These are phyloP conservation scores for Dasyprocta punctata DNA, from an alignment of 2,113 vertebrate species.

Conservation along the genomic window DNA sequence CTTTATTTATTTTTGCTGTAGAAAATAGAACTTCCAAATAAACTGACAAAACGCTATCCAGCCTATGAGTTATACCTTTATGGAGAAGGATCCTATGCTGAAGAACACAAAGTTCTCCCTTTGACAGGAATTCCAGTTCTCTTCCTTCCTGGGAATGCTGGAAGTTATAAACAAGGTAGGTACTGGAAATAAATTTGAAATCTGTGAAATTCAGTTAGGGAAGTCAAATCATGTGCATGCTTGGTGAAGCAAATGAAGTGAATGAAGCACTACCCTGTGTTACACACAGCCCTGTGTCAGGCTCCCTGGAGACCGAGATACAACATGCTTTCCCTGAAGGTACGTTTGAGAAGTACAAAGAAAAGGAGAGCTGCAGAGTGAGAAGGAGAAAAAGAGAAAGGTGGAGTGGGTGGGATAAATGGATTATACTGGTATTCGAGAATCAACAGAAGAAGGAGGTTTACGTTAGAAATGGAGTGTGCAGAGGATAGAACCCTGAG, in stretches of 20 bases:
- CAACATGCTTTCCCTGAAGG: neutral
- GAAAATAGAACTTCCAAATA: slow-evolving; percentile 94
- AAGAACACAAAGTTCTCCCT: slow-evolving; percentile 92
- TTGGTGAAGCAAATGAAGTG: neutral
- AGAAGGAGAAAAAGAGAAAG: slow-evolving; percentile 18
- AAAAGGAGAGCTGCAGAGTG: neutral
- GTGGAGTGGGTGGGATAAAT: neutral
- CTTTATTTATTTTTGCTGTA: slow-evolving; percentile 76
- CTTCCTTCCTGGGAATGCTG: slow-evolving; percentile 98
- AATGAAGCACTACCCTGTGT: neutral
- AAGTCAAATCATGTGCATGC: neutral
- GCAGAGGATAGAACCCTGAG: neutral
- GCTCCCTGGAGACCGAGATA: neutral
- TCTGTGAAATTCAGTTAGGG: neutral
- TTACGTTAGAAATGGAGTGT: neutral
- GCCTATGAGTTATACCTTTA: slow-evolving; percentile 97
- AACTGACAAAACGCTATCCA: slow-evolving; percentile 91
- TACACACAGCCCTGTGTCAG: neutral
- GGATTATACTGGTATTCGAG: neutral
- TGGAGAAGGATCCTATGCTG: slow-evolving; percentile 94
- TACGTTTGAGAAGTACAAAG: neutral
- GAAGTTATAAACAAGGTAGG: slow-evolving; percentile 98
- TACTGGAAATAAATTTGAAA: slow-evolving; percentile 12
- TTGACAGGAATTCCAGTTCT: slow-evolving; percentile 95
- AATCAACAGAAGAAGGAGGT: neutral